Evolutionary conservation across 2,113 vertebrate species (phyloP).

Genomic region (Platysternon megacephalum): DNA sequence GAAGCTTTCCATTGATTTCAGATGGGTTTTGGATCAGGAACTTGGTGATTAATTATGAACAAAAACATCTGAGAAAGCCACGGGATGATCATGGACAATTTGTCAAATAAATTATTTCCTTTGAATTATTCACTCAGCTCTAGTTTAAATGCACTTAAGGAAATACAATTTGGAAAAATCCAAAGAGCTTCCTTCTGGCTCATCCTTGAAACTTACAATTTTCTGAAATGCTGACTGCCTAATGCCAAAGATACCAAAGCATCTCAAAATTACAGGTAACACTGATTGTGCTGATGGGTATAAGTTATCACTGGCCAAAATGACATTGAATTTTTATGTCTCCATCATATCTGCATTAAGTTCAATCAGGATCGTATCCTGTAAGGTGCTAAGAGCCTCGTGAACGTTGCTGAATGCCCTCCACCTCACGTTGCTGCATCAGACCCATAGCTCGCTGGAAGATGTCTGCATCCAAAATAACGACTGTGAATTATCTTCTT

Average conservation of each 20-base stretch:
- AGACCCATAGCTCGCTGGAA: not conserved
- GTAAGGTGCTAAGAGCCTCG: not conserved
- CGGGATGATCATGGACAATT: not conserved
- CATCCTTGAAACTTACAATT: not conserved
- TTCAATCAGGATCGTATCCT: accelerated
- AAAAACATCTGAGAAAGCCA: not conserved
- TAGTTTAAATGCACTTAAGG: not conserved
- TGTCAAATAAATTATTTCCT: slow-evolving; percentile 29
- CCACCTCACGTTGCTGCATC: not conserved
- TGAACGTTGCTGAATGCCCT: accelerated
- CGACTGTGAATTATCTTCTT: not conserved
- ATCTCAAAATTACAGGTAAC: not conserved
- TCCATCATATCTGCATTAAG: no score
- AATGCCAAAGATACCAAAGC: not conserved
- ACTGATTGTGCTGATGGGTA: not conserved
- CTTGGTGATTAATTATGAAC: not conserved
- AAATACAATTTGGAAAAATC: not conserved
- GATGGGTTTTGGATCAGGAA: not conserved
- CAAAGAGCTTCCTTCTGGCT: not conserved
- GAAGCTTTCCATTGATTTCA: not conserved
- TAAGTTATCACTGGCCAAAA: not conserved
- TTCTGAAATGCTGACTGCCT: not conserved
- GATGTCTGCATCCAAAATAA: not conserved
- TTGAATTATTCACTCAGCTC: slow-evolving; percentile 29
- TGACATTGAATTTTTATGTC: not conserved